phyloP scores from a whole-genome alignment of 2,888 invertebrate species.

The Gnatocerus cornutus region DNA sequence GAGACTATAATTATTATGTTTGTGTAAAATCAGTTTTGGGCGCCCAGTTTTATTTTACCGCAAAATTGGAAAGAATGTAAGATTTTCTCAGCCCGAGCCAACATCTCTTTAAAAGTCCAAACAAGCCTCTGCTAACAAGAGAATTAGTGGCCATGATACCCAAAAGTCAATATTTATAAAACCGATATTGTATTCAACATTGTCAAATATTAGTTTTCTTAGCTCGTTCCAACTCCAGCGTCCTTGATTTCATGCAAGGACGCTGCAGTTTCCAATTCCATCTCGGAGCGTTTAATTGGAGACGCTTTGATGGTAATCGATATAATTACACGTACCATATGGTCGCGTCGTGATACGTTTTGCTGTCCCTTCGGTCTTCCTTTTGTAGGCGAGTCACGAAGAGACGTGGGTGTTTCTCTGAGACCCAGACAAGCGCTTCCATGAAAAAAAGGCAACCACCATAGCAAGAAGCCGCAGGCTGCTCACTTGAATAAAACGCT shows the following conservation, averaged over 20 bases:
- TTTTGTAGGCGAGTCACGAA: slow-evolving; percentile 48
- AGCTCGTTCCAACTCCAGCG: not conserved
- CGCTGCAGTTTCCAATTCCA: not conserved
- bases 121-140: slow-evolving; percentile 3
- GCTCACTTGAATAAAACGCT: slow-evolving; percentile 25
- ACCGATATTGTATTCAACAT: slow-evolving; percentile 13
- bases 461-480: slow-evolving; percentile 22
- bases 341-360: slow-evolving; percentile 28
- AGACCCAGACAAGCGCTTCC: slow-evolving; percentile 32
- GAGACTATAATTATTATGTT: too few species aligned
- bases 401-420: slow-evolving; percentile 36
- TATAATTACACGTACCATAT: slow-evolving; percentile 43
- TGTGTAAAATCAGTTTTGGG: too few species aligned
- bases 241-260: slow-evolving; percentile 6
- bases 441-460: slow-evolving; percentile 31
- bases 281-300: slow-evolving; percentile 33
- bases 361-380: slow-evolving; percentile 19
- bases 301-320: slow-evolving; percentile 18
- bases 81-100: too few species aligned
- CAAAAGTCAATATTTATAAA: slow-evolving; percentile 25
- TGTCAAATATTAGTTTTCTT: slow-evolving; percentile 31
- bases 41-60: too few species aligned
- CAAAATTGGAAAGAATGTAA: too few species aligned
- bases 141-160: slow-evolving; percentile 19
- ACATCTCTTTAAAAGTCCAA: slow-evolving; percentile 7